phyloP scores from a whole-genome alignment of 2,797 vertebrate species.

The Macroramphosus scolopax region DNA sequence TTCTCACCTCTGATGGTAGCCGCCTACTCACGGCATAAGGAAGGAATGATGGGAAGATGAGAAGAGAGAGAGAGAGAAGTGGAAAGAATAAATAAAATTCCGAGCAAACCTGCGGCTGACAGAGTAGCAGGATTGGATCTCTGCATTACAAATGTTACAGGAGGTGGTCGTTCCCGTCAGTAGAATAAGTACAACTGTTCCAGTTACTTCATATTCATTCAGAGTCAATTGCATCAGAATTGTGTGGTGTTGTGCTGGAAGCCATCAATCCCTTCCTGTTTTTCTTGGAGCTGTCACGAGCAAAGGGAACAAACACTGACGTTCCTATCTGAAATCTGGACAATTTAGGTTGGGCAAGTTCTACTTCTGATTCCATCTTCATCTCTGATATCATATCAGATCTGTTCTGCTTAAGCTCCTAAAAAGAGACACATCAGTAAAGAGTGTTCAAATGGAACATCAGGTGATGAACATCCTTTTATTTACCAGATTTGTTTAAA shows the following conservation, averaged over 20 bases:
- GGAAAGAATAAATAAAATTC: slow-evolving; percentile 14
- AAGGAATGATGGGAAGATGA: slow-evolving; percentile 27
- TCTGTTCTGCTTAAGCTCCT: background rate
- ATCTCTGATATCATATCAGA: background rate
- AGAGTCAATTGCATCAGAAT: no score
- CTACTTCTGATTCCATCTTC: slow-evolving; percentile 1
- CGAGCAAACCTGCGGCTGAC: slow-evolving; percentile 13
- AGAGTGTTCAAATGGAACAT: no score
- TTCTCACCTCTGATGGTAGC: slow-evolving; percentile 66
- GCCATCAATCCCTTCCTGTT: background rate
- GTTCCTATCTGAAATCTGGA: slow-evolving; percentile 11
- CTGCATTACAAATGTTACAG: no score
- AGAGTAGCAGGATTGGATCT: no score
- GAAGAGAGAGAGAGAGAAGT: slow-evolving; percentile 14
- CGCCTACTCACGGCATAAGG: slow-evolving; percentile 64
- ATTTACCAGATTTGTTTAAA: background rate
- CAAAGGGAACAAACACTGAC: slow-evolving; percentile 10
- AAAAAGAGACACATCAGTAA: no score
- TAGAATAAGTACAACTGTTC: background rate
- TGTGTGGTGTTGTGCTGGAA: background rate
- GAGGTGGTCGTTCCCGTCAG: no score
- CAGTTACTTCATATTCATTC: no score
- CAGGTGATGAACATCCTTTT: no score
- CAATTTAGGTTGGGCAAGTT: slow-evolving; percentile 28
- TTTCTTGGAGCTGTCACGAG: slow-evolving; percentile 10